Base-by-base conservation (phyloP, 1,140 invertebrate genomes). In the Zaprionus inermis region DNA sequence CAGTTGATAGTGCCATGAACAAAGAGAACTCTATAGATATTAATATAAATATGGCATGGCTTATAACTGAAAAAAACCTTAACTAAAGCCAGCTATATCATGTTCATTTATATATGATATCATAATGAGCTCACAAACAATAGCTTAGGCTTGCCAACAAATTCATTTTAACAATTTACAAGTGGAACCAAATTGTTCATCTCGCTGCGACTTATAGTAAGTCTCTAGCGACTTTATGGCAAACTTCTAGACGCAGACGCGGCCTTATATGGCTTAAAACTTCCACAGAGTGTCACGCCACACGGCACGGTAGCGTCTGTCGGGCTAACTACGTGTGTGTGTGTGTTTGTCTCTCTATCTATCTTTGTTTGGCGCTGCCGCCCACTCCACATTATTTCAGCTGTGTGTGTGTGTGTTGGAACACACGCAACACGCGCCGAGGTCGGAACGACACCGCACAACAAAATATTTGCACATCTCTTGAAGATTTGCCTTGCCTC, bases 401-500 rank as follows among this genome's bases (percentile, higher is more conserved):
- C 32, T 63, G 36, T 68, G n/a, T 28, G 30, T 34, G 30, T 55
- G n/a, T 56, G 54, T 16, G 22, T 49, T 49, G 32, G 14, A 34
- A 58, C 67, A 36, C 55, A 67, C 55, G 70, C 49, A 72, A 72
- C 64, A 72, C 70, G 70, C 70, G 64, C 36, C 70, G 70, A 68
- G 64, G 70, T 49, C 64, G 56, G 41, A 28, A 46, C 68, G 49
- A 73, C 71, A 49, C 61, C n/a, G 14, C 6, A 9, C 71, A 18
- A 69, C 71, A 73, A 69, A 73, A 73, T 73, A 69, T 73, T 69
- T 73, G 71, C 71, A 73, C 71, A 73, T 36, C 64, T 60, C 59
- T 70, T 59, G 11, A 28, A 55, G 36, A 60, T 61, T 73, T 60
- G 51, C 46, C 10, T 52, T 49, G 14, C 34, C 51, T 41, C 66